Percentiles rank a stretch among this genome's conserved stretches.
Conservation (phyloP, 2,888 invertebrate genomes). For the Hydroisotoma schaefferi region DNA sequence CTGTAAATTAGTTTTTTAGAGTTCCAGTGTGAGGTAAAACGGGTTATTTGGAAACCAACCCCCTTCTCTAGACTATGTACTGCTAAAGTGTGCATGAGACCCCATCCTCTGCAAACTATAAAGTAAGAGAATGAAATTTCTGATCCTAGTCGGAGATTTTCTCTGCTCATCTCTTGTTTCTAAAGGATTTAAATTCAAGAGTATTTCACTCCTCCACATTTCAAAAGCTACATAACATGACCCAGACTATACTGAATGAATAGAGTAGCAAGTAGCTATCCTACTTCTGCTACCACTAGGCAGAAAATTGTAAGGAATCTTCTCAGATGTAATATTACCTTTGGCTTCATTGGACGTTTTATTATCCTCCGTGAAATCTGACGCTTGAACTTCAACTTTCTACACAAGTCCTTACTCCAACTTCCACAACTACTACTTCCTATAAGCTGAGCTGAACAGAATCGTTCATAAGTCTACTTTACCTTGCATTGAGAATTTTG, state of each 20-base stretch:
- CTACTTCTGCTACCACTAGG: background rate
- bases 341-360: conserved; percentile 7
- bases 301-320: background rate
- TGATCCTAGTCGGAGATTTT: no score
- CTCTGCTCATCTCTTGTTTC: conserved; percentile 3
- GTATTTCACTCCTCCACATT: background rate
- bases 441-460: no score
- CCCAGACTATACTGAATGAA: background rate
- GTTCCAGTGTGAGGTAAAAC: background rate
- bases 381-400: conserved; percentile 8
- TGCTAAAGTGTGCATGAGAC: no score
- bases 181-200: no score
- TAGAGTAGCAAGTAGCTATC: no score
- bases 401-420: background rate
- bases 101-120: no score
- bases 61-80: no score
- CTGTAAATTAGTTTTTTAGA: background rate
- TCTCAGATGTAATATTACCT: background rate
- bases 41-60: no score
- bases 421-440: background rate
- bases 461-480: no score
- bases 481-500: no score
- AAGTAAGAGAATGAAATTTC: no score
- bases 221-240: background rate
- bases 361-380: conserved; percentile 12